Conservation (phyloP, 92 coral and sea anemone species). For the Bergia puertoricense region DNA sequence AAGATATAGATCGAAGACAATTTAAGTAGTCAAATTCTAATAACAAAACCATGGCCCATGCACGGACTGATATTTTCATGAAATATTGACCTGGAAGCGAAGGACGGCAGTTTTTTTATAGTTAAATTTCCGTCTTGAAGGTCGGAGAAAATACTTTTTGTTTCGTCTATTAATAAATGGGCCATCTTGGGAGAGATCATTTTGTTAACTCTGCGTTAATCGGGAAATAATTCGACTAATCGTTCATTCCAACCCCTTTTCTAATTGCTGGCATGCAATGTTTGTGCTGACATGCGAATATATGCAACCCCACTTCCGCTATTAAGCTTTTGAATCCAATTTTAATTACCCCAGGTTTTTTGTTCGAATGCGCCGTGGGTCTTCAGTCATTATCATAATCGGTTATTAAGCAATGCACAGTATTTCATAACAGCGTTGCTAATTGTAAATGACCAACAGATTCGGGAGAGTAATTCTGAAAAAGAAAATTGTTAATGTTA, state of each 20-base stretch:
- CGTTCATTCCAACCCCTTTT: conserved; percentile 4
- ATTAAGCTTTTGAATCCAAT: background rate
- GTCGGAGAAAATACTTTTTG: background rate
- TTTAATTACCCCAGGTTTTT: background rate
- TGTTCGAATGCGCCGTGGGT: background rate
- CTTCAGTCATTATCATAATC: background rate
- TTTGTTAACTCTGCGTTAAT: background rate
- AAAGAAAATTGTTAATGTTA: too few species aligned
- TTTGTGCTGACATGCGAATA: too few species aligned
- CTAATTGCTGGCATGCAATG: background rate
- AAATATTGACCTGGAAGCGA: background rate
- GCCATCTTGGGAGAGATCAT: background rate
- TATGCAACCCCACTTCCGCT: background rate
- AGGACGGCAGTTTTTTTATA: background rate
- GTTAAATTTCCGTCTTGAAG: background rate
- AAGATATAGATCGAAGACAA: background rate
- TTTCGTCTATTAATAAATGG: background rate
- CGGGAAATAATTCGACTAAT: background rate
- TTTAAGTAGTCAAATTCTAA: too few species aligned
- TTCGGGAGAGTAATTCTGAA: background rate
- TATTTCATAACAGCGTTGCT: background rate
- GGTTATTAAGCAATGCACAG: background rate
- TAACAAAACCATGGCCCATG: background rate
- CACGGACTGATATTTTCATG: background rate
- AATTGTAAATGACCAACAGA: background rate